A percentile compares a stretch with the other conserved stretches of the same genome.
Conservation (phyloP, 2,888 invertebrate species). For the Lacanobia oleracea region DNA sequence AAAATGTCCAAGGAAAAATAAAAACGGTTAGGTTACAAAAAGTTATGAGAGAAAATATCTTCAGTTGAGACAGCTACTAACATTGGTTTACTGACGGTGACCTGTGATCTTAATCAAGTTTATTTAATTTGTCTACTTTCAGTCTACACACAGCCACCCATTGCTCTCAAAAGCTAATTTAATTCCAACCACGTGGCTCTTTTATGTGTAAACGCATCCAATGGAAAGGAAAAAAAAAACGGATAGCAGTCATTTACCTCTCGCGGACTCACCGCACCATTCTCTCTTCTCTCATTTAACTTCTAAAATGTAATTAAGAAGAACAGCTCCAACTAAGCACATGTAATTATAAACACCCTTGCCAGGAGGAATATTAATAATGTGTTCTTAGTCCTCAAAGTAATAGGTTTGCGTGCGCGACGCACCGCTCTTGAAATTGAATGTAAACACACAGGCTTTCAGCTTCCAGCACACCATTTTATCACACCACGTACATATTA, state of each 20-base stretch:
- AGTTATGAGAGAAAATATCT: background rate
- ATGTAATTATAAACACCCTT: constrained; percentile 59
- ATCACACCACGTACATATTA: constrained; percentile 35
- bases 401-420: constrained; percentile 50
- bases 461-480: constrained; percentile 37
- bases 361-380: constrained; percentile 55
- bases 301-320: constrained; percentile 50
- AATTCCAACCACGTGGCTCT: background rate
- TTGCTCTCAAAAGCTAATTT: background rate
- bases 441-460: constrained; percentile 51
- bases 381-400: constrained; percentile 54
- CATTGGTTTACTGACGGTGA: background rate
- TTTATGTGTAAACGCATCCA: constrained; percentile 12
- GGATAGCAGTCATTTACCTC: constrained; percentile 5
- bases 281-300: constrained; percentile 31
- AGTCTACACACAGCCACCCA: background rate
- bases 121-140: background rate
- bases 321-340: constrained; percentile 39
- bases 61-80: background rate
- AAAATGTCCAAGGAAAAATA: constrained; percentile 20
- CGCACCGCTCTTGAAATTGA: constrained; percentile 57
- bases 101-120: background rate
- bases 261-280: background rate
- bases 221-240: constrained; percentile 7
- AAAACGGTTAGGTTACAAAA: background rate